Evolutionary conservation across 2,797 vertebrate species (phyloP), one percentile per base, ranked within the genome.

Genomic region (Antrozous pallidus): DNA sequence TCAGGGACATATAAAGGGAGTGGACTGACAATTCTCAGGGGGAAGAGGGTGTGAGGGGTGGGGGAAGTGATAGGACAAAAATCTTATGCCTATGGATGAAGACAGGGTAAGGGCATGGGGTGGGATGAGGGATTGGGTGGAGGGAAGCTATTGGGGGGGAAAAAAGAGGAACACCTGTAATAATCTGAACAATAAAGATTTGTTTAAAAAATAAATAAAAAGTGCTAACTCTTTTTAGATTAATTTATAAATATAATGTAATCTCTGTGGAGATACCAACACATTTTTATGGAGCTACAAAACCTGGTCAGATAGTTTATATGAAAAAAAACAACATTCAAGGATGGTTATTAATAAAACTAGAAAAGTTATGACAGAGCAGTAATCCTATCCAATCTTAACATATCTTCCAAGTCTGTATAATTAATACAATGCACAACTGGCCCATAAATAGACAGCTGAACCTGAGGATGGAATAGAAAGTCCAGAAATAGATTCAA

Each of bases 211-310:
- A n/a, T n/a, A n/a, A n/a, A n/a, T 58, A 24, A 78, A 26, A 56
- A 85, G 63, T 67, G 33, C 38, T 58, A 67, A 51, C 49, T 81
- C 18, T 80, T 13, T 45, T 31, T 17, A 61, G 45, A 13, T 70
- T 81, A 69, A 75, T 17, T 94, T 87, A 69, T 61, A 94, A 73
- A 73, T 84, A 33, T 73, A 84, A 67, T 31, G 18, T 80, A 63
- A 85, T 85, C 47, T 74, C 81, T 51, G 16, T 74, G 78, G 75
- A 86, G 84, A 75, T 24, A 85, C 5, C 56, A 85, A 67, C 54
- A 40, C 33, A 26, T 67, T 89, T 79, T 58, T 58, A 58, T 49
- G 22, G 65, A 58, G 14, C 54, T 51, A 80, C 67, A 51, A 42
- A 75, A 83, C 28, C 38, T 67, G 42, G 63, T 56, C 79, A 54